phyloP scores from a whole-genome alignment of 2,797 vertebrate genomes.

The Coranthus polyacanthus region DNA sequence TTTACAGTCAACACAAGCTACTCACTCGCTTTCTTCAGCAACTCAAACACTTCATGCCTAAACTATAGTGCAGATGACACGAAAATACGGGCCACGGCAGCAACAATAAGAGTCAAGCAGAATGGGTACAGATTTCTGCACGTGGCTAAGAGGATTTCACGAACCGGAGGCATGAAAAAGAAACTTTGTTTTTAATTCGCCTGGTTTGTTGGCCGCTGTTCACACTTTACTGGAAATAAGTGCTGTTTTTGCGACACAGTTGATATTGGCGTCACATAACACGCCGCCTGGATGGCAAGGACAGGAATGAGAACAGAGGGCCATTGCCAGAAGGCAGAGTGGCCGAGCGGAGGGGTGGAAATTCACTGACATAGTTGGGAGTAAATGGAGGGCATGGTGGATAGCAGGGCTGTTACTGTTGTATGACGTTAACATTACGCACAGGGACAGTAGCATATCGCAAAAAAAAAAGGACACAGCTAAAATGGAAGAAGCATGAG shows the following conservation, averaged over 20 bases:
- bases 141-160: constrained; percentile 61
- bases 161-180: constrained; percentile 33
- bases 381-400: constrained; percentile 69
- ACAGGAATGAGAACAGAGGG: constrained; percentile 55
- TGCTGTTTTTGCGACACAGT: constrained; percentile 55
- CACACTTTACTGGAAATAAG: constrained; percentile 54
- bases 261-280: constrained; percentile 63
- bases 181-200: constrained; percentile 49
- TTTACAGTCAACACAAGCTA: constrained; percentile 72
- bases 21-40: constrained; percentile 42
- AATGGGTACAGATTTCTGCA: constrained; percentile 36
- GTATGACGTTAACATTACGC: constrained; percentile 59
- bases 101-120: constrained; percentile 32
- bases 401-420: constrained; percentile 37
- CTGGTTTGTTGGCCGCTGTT: constrained; percentile 45
- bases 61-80: constrained; percentile 50
- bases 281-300: constrained; percentile 49
- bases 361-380: constrained; percentile 64
- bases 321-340: constrained; percentile 52
- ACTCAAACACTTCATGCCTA: constrained; percentile 39
- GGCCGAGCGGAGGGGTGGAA: constrained; percentile 63
- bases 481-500: constrained; percentile 6
- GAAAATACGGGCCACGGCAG: constrained; percentile 66
- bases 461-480: constrained; percentile 45
- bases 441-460: constrained; percentile 45